Evolutionary conservation across 2,888 invertebrate genomes (phyloP).

Genomic region (Plagodis pulveraria): DNA sequence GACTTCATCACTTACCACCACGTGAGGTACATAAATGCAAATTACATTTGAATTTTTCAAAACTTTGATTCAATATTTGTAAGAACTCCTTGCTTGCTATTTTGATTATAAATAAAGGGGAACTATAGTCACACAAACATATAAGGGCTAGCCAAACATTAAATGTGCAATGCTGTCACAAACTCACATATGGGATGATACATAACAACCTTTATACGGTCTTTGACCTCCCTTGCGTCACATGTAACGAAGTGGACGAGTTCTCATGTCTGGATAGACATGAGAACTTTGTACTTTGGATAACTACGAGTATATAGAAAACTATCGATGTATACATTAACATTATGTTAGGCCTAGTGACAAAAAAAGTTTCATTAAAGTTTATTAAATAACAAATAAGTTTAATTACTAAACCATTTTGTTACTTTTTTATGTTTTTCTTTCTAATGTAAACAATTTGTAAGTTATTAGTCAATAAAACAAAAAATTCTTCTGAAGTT

Average conservation of each 20-base stretch:
- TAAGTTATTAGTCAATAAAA: no score
- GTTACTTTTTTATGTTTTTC: no score
- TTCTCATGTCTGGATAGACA: conserved; percentile 62
- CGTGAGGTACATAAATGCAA: no score
- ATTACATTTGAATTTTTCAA: no score
- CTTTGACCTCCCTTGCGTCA: conserved; percentile 63
- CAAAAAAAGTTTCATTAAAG: conserved; percentile 28
- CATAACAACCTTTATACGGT: conserved; percentile 27
- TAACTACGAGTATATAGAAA: conserved; percentile 27
- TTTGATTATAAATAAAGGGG: no score
- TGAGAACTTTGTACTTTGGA: conserved; percentile 36
- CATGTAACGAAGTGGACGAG: conserved; percentile 46
- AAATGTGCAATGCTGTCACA: conserved; percentile 39
- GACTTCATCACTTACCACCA: no score
- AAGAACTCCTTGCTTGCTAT: no score
- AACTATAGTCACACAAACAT: background rate
- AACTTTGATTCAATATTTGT: no score
- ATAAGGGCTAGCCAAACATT: conserved; percentile 21
- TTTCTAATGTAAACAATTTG: no score
- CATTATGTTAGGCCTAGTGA: conserved; percentile 29
- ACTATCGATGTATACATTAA: conserved; percentile 20
- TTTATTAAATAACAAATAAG: conserved; percentile 12
- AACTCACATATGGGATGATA: conserved; percentile 51
- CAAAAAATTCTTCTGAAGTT: no score
- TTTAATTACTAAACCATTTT: background rate